These are phyloP conservation scores for Yponomeuta malinellus DNA, from an alignment of 2,888 invertebrate species.

Conservation along the genomic window DNA sequence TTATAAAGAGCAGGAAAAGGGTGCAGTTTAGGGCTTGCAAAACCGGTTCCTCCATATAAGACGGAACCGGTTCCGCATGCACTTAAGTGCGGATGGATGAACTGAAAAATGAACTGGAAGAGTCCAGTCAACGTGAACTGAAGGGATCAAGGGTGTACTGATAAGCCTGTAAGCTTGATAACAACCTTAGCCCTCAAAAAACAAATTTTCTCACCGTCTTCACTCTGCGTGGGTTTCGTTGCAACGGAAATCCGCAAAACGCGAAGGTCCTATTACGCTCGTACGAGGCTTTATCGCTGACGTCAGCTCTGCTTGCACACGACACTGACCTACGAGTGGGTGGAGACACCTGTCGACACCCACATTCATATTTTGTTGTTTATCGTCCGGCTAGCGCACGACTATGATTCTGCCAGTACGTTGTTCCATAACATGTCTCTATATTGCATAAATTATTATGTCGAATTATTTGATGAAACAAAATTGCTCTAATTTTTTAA, in stretches of 20 bases:
- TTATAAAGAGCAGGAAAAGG: too few relatives aligned
- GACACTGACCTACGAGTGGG: constrained; percentile 55
- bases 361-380: constrained; percentile 30
- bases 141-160: too few relatives aligned
- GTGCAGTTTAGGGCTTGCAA: too few relatives aligned
- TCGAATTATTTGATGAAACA: neutral
- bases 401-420: neutral
- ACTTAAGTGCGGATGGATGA: too few relatives aligned
- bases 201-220: too few relatives aligned
- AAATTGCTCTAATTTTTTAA: neutral
- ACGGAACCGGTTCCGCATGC: too few relatives aligned
- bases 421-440: neutral
- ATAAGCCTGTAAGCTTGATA: too few relatives aligned
- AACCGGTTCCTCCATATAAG: too few relatives aligned
- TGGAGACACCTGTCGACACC: constrained; percentile 54
- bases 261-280: constrained; percentile 9
- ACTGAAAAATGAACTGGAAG: too few relatives aligned
- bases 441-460: neutral
- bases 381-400: neutral
- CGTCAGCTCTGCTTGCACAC: constrained; percentile 61
- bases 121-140: too few relatives aligned
- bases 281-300: constrained; percentile 54
- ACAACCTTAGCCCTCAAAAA: too few relatives aligned
- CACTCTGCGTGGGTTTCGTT: neutral
- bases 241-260: constrained; percentile 11